A percentile compares a stretch with the other conserved stretches of the same genome.
Conservation (phyloP, 1,140 invertebrate genomes). For the Camponotus pennsylvanicus region DNA sequence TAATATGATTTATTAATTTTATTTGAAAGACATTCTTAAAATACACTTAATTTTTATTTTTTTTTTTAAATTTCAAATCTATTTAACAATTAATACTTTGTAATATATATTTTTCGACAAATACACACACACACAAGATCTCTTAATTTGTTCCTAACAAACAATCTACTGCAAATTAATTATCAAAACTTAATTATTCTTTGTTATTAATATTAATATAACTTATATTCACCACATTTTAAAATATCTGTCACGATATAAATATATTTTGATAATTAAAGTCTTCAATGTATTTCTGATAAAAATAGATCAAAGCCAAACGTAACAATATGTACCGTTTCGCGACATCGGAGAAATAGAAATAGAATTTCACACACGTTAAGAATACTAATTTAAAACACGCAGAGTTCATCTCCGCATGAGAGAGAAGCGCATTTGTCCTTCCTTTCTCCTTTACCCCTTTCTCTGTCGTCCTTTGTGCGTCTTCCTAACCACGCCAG, state of each 20-base stretch:
- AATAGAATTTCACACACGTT: slow-evolving; percentile 24
- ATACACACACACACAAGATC: background rate
- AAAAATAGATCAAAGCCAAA: slow-evolving; percentile 10
- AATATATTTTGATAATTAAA: slow-evolving; percentile 4
- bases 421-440: background rate
- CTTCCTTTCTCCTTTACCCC: slow-evolving; percentile 60
- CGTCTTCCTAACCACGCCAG: slow-evolving; percentile 65
- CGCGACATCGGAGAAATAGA: background rate
- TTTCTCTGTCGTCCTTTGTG: slow-evolving; percentile 58
- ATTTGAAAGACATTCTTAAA: background rate
- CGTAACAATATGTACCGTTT: background rate
- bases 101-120: too few species aligned
- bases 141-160: background rate
- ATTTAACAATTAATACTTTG: background rate
- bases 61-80: background rate
- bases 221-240: background rate
- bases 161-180: background rate
- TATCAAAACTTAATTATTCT: slow-evolving; percentile 5
- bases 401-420: slow-evolving; percentile 19
- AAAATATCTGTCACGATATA: background rate
- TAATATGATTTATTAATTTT: background rate
- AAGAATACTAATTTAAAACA: slow-evolving; percentile 42
- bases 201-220: too few species aligned
- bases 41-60: slow-evolving; percentile 1
- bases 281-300: background rate